A percentile compares a stretch with the other conserved stretches of the same genome.
Conservation (phyloP, 2,888 invertebrate species). For the Brachypterus glaber region DNA sequence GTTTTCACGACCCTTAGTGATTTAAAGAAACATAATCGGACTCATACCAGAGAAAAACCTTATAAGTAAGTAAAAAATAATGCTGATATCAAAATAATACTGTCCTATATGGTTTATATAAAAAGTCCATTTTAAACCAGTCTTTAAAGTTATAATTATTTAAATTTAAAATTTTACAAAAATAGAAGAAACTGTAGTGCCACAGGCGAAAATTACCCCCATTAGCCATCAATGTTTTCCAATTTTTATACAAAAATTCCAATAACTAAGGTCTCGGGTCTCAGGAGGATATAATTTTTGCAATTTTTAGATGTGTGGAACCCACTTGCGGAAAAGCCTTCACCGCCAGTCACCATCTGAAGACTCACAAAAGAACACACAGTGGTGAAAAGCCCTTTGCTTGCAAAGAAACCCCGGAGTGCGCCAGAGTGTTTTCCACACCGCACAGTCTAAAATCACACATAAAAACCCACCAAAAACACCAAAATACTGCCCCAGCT, state of each 20-base stretch:
- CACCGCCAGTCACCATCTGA: slow-evolving; percentile 87
- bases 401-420: slow-evolving; percentile 55
- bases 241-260: too few species aligned
- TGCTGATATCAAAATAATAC: slow-evolving; percentile 1
- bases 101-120: slow-evolving; percentile 10
- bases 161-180: too few species aligned
- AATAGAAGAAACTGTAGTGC: too few species aligned
- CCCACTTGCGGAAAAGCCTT: slow-evolving; percentile 87
- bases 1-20: slow-evolving; percentile 91
- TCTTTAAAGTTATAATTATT: too few species aligned
- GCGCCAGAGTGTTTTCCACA: slow-evolving; percentile 71
- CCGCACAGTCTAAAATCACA: slow-evolving; percentile 78
- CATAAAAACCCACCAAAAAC: slow-evolving; percentile 60
- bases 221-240: too few species aligned
- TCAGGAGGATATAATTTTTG: not conserved
- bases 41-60: slow-evolving; percentile 85
- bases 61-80: slow-evolving; percentile 56
- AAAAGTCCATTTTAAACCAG: too few species aligned
- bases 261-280: too few species aligned
- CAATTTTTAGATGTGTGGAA: slow-evolving; percentile 57
- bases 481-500: slow-evolving; percentile 19
- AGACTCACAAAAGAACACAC: slow-evolving; percentile 80
- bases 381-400: slow-evolving; percentile 68
- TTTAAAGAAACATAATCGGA: slow-evolving; percentile 85
- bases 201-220: too few species aligned